A percentile compares a stretch with the other conserved stretches of the same genome.
phyloP scores from a whole-genome alignment of 2,888 invertebrate genomes.

The Prosopocoilus inquinatus region DNA sequence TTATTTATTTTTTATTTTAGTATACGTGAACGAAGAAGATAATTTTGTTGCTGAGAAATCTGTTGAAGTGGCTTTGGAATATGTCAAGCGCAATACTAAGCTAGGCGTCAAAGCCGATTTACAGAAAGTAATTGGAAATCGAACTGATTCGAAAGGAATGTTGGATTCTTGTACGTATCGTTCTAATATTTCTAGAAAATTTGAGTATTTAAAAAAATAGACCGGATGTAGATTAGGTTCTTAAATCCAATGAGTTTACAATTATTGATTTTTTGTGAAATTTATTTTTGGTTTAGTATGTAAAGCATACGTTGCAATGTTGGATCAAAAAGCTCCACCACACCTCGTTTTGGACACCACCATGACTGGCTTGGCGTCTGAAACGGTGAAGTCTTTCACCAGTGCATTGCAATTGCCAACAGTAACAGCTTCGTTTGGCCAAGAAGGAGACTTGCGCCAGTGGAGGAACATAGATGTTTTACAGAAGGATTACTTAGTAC shows the following conservation, averaged over 20 bases:
- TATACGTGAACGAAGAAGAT: conserved; percentile 72
- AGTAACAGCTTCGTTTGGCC: conserved; percentile 81
- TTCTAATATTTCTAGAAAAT: not conserved
- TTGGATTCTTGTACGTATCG: conserved; percentile 64
- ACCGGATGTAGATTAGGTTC: not conserved
- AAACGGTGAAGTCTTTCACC: conserved; percentile 82
- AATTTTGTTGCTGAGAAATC: conserved; percentile 70
- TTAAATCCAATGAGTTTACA: not conserved
- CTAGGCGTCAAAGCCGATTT: conserved; percentile 65
- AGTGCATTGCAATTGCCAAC: conserved; percentile 79
- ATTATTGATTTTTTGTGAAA: not conserved
- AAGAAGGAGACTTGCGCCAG: conserved; percentile 76
- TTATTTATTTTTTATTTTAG: conserved; percentile 51
- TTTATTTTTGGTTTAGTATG: conserved; percentile 59
- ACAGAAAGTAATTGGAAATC: conserved; percentile 65
- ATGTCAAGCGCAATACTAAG: conserved; percentile 66
- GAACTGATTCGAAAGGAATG: conserved; percentile 69
- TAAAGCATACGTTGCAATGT: conserved; percentile 65
- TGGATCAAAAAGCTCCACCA: conserved; percentile 65
- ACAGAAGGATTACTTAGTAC: conserved; percentile 74
- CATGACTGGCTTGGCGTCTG: conserved; percentile 75
- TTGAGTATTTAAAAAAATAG: not conserved
- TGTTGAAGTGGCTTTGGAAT: conserved; percentile 68
- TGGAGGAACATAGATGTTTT: conserved; percentile 74
- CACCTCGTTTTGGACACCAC: conserved; percentile 82